Evolutionary conservation across 1,140 invertebrate species (phyloP), one percentile per base, ranked within the genome.

Genomic region (Trichonephila clavipes): DNA sequence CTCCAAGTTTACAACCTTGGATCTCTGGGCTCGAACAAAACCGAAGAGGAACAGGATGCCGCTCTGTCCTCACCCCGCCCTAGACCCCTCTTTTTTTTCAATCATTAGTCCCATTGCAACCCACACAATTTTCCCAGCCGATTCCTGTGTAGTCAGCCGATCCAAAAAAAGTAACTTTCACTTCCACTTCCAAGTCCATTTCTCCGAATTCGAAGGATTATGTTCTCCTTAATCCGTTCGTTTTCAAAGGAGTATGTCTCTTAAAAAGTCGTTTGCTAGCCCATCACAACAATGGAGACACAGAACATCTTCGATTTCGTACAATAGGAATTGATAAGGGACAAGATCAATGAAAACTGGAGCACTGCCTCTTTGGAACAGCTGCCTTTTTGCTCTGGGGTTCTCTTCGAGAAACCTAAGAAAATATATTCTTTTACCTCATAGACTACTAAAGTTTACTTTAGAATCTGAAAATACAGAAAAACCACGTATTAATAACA

Each of bases 161-260:
- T 24, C 19, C 61, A 51, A 85, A 82, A 91, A 62, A 87, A 92
- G 66, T 4, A 72, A 92, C 91, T 92, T 87, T 87, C 82, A 87
- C 91, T 92, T 92, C 83, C 83, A 92, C 91, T 92, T 92, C 91
- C 62, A 72, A 92, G 91, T 92, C 82, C 91, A 92, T 92, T 92
- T 92, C 91, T 92, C 44, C 51, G 77, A 92, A 92, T 92, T 61
- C 91, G 91, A 81, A 77, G 51, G 91, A 92, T 92, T 92, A 92
- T 21, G 81, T 66, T 51, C 21, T 69, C 28, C 91, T 92, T 92
- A 92, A 92, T 92, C 91, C 91, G 82, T 92, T 92, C 91, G 40
- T 58, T 72, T 40, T 86, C 28, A 72, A 87, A 77, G 91, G 83
- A 62, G 91, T 61, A 82, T 40, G 62, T 82, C 89, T 72, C 83